Evolutionary conservation across 1,140 invertebrate genomes (phyloP).

Genomic region (Drosophila mauritiana): DNA sequence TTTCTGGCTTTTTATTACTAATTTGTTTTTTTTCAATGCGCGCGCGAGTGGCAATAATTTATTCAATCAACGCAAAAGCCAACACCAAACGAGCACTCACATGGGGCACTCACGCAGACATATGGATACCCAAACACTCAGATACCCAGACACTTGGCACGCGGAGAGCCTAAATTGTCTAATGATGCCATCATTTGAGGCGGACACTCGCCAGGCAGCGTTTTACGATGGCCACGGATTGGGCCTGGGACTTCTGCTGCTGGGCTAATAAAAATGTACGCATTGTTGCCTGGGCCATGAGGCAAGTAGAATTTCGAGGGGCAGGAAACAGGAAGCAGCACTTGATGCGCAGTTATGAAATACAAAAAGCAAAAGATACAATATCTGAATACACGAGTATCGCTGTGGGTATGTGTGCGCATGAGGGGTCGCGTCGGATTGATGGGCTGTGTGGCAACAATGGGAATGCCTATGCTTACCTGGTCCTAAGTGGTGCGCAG

Average conservation of each 20-base stretch:
- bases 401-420: not conserved
- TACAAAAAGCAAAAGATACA: constrained; percentile 40
- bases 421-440: constrained; percentile 13
- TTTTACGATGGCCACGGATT: constrained; percentile 47
- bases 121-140: not conserved
- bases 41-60: constrained; percentile 77
- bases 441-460: constrained; percentile 50
- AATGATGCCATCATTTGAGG: constrained; percentile 79
- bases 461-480: constrained; percentile 42
- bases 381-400: constrained; percentile 14
- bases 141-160: constrained; percentile 36
- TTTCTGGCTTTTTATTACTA: not conserved
- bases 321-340: constrained; percentile 74
- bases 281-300: constrained; percentile 56
- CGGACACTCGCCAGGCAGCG: constrained; percentile 35
- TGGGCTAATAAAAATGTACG: constrained; percentile 76
- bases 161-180: constrained; percentile 78
- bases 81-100: constrained; percentile 54
- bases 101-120: constrained; percentile 24
- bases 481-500: constrained; percentile 28
- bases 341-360: constrained; percentile 74
- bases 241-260: constrained; percentile 3
- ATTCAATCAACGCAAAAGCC: constrained; percentile 75
- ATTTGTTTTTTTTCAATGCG: constrained; percentile 56
- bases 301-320: constrained; percentile 24